Conservation (phyloP, 2,797 vertebrate species). For the Xiphophorus birchmanni region DNA sequence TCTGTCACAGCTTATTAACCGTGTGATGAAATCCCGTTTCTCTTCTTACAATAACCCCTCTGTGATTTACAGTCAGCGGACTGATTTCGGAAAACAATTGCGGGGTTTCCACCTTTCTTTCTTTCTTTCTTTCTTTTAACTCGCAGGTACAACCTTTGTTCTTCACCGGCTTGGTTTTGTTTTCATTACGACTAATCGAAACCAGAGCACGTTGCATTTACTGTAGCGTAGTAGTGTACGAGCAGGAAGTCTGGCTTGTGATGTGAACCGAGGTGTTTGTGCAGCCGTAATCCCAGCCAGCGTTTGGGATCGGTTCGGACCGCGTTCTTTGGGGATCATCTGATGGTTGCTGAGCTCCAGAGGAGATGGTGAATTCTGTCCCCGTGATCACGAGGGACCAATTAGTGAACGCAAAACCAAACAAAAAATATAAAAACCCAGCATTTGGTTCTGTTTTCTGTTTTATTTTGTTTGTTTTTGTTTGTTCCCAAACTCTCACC, state of each 20-base stretch:
- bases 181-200: constrained; percentile 68
- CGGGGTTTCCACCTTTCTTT: constrained; percentile 17
- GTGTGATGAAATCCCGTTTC: constrained; percentile 51
- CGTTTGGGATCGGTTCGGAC: background rate
- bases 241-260: constrained; percentile 65
- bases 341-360: constrained; percentile 4
- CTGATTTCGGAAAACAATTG: constrained; percentile 37
- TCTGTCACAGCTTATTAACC: constrained; percentile 57
- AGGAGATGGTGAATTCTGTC: constrained; percentile 47
- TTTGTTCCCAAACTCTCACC: background rate
- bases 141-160: constrained; percentile 29
- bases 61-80: constrained; percentile 51
- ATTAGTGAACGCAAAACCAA: constrained; percentile 58
- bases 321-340: fast-evolving
- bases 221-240: constrained; percentile 48
- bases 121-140: constrained; percentile 18
- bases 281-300: background rate
- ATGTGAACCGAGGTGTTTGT: constrained; percentile 24
- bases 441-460: constrained; percentile 1
- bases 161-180: constrained; percentile 31
- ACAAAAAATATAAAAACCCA: constrained; percentile 27
- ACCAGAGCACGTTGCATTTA: constrained; percentile 52
- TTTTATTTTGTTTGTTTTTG: constrained; percentile 22
- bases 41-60: constrained; percentile 48
- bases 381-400: constrained; percentile 74